Evolutionary conservation across 2,888 invertebrate genomes (phyloP).

Genomic region (Dryobotodes eremita): DNA sequence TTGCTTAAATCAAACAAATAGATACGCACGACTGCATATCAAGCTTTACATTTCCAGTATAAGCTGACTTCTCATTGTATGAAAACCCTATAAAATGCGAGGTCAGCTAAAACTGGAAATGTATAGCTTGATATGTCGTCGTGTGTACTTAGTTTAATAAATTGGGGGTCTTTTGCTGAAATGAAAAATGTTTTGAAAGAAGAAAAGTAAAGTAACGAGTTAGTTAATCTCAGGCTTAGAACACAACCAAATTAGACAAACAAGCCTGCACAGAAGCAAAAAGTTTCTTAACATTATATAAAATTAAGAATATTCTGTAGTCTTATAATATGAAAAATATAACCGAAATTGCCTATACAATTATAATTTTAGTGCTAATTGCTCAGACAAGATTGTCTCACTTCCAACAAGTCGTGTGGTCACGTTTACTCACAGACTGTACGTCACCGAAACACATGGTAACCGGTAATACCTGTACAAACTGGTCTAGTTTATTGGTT

Average conservation of each 20-base stretch:
- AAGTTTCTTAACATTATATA: not conserved
- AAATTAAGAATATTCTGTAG: not conserved
- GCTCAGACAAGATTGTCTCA: conserved; percentile 19
- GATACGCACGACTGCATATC: no score
- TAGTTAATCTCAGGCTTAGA: not conserved
- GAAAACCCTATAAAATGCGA: no score
- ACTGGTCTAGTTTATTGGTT: conserved; percentile 27
- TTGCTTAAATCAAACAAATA: not conserved
- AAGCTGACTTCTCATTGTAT: no score
- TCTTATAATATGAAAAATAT: not conserved
- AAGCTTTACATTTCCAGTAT: no score
- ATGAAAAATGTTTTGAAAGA: not conserved
- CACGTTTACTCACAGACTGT: conserved; percentile 28
- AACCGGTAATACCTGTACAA: conserved; percentile 46
- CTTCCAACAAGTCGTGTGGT: conserved; percentile 21
- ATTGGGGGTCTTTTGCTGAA: not conserved
- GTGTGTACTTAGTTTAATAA: not conserved
- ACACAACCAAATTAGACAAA: not conserved
- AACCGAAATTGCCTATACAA: not conserved
- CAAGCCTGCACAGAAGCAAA: not conserved
- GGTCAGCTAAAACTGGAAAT: no score
- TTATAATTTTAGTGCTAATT: conserved; percentile 19
- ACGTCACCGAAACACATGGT: conserved; percentile 32
- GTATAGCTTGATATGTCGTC: no score
- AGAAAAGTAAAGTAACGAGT: conserved; percentile 2